Evolutionary conservation across 92 coral and sea anemone genomes (phyloP).

Genomic region (Montipora capitata): DNA sequence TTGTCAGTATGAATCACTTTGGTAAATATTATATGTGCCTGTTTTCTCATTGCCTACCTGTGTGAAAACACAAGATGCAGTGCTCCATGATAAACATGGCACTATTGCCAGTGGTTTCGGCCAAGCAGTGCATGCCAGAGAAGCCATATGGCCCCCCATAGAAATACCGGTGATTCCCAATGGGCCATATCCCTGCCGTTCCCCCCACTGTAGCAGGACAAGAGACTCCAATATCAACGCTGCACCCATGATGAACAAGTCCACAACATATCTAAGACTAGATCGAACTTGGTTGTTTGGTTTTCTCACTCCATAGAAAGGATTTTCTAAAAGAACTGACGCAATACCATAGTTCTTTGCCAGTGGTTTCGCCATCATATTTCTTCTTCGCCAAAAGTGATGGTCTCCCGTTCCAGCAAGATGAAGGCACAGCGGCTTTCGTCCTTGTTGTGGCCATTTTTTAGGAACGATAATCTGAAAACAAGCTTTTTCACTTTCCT

Average conservation of each 20-base stretch:
- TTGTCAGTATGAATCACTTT: no score
- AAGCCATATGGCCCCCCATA: constrained; percentile 99
- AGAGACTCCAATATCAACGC: constrained; percentile 90
- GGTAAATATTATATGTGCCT: no score
- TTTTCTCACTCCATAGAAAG: constrained; percentile 92
- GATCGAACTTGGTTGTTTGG: constrained; percentile 94
- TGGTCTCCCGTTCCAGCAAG: constrained; percentile 99
- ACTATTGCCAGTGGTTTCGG: constrained; percentile 95
- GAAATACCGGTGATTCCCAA: constrained; percentile 95
- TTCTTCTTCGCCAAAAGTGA: constrained; percentile 95
- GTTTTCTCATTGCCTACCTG: constrained; percentile 66
- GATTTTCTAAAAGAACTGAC: constrained; percentile 91
- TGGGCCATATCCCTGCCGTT: constrained; percentile 91
- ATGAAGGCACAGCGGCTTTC: constrained; percentile 90
- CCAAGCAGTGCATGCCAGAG: constrained; percentile 97
- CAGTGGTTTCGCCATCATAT: constrained; percentile 96
- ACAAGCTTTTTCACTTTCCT: constrained; percentile 93
- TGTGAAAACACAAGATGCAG: constrained; percentile 96
- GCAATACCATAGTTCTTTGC: constrained; percentile 86
- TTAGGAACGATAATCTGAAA: constrained; percentile 93
- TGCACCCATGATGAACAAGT: constrained; percentile 96
- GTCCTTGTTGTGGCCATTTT: constrained; percentile 73
- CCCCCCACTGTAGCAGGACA: constrained; percentile 93
- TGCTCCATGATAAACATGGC: constrained; percentile 97
- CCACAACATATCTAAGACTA: constrained; percentile 90